phyloP scores from a whole-genome alignment of 2,113 vertebrate species.

The Hiodon alosoides region DNA sequence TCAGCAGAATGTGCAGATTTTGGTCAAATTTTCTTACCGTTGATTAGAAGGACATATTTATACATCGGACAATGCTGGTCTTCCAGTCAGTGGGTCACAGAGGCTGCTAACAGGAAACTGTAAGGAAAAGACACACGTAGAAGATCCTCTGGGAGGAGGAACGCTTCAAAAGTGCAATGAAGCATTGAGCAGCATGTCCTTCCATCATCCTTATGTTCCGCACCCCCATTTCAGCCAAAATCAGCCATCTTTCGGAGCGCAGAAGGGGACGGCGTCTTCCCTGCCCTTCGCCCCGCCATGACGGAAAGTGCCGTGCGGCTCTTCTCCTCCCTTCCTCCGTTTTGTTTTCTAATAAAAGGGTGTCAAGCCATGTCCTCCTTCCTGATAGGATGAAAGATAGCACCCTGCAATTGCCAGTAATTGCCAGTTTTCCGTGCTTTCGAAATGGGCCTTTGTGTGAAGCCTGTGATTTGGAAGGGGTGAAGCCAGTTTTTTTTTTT shows the following conservation, averaged over 20 bases:
- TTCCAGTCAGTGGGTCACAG: no score
- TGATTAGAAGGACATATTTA: no score
- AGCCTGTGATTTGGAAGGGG: conserved; percentile 44
- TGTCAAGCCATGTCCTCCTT: conserved; percentile 26
- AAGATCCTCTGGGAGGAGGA: background rate
- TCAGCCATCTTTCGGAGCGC: background rate
- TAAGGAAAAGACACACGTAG: no score
- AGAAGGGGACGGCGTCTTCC: background rate
- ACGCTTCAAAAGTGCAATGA: background rate
- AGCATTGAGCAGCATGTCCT: conserved; percentile 16
- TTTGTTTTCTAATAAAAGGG: conserved; percentile 39
- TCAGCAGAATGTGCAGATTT: no score
- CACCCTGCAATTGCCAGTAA: conserved; percentile 45
- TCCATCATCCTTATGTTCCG: background rate
- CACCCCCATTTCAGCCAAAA: background rate
- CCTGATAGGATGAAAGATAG: conserved; percentile 28
- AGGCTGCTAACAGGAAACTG: no score
- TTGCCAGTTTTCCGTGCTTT: conserved; percentile 42
- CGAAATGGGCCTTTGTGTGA: conserved; percentile 30
- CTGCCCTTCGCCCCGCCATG: background rate
- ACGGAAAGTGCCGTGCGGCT: background rate
- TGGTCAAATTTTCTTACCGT: no score
- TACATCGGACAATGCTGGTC: no score
- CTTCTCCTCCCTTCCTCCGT: background rate
- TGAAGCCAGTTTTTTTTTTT: conserved; percentile 29